A percentile compares a stretch with the other conserved stretches of the same genome.
Conservation (phyloP, 2,113 vertebrate genomes). For the Monopterus albus region DNA sequence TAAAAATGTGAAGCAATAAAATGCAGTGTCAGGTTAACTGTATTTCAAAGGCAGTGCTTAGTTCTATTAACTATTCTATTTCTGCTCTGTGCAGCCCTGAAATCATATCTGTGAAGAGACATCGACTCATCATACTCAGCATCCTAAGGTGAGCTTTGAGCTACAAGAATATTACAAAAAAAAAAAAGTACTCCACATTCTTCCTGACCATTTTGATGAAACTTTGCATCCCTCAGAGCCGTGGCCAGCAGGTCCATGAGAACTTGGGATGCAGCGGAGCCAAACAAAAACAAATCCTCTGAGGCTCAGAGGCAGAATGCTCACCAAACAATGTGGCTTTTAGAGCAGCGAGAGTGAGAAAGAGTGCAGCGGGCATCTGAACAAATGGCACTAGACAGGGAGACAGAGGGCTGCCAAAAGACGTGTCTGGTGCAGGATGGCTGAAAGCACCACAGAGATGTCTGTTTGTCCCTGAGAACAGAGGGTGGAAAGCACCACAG, state of each 20-base stretch:
- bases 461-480: slow-evolving; percentile 34
- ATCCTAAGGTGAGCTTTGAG: slow-evolving; percentile 69
- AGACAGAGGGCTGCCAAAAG: slow-evolving; percentile 46
- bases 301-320: slow-evolving; percentile 6
- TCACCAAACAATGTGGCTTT: slow-evolving; percentile 44
- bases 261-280: not conserved
- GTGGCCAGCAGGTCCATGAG: slow-evolving; percentile 10
- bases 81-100: slow-evolving; percentile 41
- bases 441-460: not conserved
- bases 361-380: slow-evolving; percentile 68
- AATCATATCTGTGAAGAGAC: slow-evolving; percentile 17
- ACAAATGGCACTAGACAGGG: slow-evolving; percentile 62
- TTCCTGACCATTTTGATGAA: not conserved
- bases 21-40: not conserved
- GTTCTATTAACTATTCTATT: slow-evolving; percentile 18
- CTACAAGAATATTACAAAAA: not conserved
- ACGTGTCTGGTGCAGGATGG: slow-evolving; percentile 23
- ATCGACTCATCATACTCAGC: slow-evolving; percentile 29
- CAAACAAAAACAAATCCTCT: slow-evolving; percentile 1
- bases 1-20: slow-evolving; percentile 15
- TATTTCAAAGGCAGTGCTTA: not conserved
- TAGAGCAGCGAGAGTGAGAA: slow-evolving; percentile 17
- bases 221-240: slow-evolving; percentile 37
- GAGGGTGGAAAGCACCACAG: slow-evolving; percentile 26
- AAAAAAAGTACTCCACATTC: not conserved